Evolutionary conservation across 2,888 invertebrate genomes (phyloP).

Genomic region (Caenorhabditis uteleia): DNA sequence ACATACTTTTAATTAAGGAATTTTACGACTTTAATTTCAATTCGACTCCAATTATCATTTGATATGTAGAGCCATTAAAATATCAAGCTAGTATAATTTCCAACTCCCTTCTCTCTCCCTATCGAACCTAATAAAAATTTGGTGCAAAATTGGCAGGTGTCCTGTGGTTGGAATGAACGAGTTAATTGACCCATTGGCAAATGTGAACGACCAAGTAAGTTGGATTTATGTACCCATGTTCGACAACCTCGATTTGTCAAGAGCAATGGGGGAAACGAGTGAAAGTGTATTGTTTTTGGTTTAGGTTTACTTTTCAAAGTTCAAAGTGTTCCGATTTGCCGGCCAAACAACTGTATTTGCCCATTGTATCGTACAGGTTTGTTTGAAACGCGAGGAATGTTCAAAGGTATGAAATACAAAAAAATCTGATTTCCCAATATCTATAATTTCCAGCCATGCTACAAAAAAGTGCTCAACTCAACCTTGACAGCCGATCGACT

Average conservation of each 20-base stretch:
- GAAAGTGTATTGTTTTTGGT: conserved; percentile 29
- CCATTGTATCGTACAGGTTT: conserved; percentile 64
- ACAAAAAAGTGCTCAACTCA: conserved; percentile 51
- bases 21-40: conserved; percentile 5
- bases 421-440: background rate
- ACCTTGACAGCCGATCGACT: conserved; percentile 50
- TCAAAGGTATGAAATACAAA: conserved; percentile 35
- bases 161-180: conserved; percentile 55
- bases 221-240: conserved; percentile 29
- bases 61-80: no score
- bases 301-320: conserved; percentile 59
- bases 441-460: conserved; percentile 45
- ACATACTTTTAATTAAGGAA: conserved; percentile 1
- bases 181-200: conserved; percentile 58
- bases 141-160: conserved; percentile 54
- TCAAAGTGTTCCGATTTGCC: conserved; percentile 64
- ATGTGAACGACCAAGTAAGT: conserved; percentile 60
- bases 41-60: conserved; percentile 14
- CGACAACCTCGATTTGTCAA: no score
- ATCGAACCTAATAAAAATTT: conserved; percentile 31
- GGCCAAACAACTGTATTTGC: conserved; percentile 61
- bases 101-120: background rate
- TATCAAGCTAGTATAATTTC: no score
- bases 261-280: background rate
- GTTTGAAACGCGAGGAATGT: conserved; percentile 57